phyloP scores from a whole-genome alignment of 2,113 vertebrate species.

The Oophaga pumilio region DNA sequence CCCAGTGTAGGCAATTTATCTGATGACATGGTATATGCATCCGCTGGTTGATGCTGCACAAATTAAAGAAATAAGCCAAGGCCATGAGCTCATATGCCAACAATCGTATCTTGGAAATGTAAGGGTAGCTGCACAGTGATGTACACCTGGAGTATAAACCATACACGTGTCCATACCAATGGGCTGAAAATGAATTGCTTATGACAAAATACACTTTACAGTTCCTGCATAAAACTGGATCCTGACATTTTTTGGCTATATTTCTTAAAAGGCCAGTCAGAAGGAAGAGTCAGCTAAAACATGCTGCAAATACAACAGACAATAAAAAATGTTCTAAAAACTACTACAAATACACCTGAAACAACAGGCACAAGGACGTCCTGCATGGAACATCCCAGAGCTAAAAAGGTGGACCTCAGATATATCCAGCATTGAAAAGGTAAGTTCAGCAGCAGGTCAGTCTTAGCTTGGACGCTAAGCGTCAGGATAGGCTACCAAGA shows the following conservation, averaged over 20 bases:
- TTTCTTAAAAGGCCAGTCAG: conserved; percentile 11
- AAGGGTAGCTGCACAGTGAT: neutral
- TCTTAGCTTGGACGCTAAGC: neutral
- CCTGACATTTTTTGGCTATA: conserved; percentile 44
- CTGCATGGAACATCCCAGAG: neutral
- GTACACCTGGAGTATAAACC: neutral
- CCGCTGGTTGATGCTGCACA: neutral
- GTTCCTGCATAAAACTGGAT: conserved; percentile 34
- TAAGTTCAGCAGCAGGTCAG: conserved; percentile 30
- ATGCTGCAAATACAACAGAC: conserved; percentile 51
- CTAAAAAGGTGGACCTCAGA: neutral
- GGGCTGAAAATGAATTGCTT: neutral
- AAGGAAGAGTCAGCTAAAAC: conserved; percentile 28
- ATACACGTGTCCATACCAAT: neutral
- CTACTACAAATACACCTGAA: conserved; percentile 54
- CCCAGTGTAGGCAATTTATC: neutral
- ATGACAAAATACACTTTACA: neutral
- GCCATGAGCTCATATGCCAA: neutral
- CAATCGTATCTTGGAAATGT: neutral
- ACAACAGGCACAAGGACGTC: conserved; percentile 21
- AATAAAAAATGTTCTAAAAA: conserved; percentile 30
- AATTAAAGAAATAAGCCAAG: neutral
- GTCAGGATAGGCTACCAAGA: neutral
- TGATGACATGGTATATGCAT: neutral
- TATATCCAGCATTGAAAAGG: conserved; percentile 19